Conservation (phyloP, 2,113 vertebrate species). For the Meriones unguiculatus region DNA sequence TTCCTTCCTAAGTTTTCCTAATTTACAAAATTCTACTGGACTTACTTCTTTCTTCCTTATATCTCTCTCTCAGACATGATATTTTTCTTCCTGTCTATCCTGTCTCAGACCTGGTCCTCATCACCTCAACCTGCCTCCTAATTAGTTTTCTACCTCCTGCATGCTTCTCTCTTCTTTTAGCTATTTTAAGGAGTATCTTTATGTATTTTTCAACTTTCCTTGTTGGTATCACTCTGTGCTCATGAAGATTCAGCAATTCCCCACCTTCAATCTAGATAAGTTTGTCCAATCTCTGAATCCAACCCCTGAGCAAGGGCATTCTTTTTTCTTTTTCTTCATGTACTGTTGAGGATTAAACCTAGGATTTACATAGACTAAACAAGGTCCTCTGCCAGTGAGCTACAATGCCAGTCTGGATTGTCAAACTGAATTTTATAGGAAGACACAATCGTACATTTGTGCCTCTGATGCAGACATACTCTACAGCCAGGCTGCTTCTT, state of each 20-base stretch:
- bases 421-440: not conserved
- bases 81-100: not conserved
- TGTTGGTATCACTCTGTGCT: slow-evolving; percentile 1
- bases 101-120: not conserved
- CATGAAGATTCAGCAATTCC: slow-evolving; percentile 5
- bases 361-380: not conserved
- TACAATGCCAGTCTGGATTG: not conserved
- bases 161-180: not conserved
- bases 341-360: not conserved
- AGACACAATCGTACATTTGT: not conserved
- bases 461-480: not conserved
- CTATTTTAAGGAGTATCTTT: not conserved
- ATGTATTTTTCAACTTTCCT: not conserved
- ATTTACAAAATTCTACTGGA: not conserved
- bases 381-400: not conserved
- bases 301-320: not conserved
- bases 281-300: not conserved
- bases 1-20: slow-evolving; percentile 26
- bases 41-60: not conserved
- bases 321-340: not conserved
- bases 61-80: not conserved
- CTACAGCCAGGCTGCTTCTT: not conserved
- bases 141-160: not conserved
- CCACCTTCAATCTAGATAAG: slow-evolving; percentile 5
- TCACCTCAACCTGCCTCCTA: slow-evolving; percentile 17